Base-by-base conservation (phyloP, 2,113 vertebrate species). In the Phasianus colchicus region DNA sequence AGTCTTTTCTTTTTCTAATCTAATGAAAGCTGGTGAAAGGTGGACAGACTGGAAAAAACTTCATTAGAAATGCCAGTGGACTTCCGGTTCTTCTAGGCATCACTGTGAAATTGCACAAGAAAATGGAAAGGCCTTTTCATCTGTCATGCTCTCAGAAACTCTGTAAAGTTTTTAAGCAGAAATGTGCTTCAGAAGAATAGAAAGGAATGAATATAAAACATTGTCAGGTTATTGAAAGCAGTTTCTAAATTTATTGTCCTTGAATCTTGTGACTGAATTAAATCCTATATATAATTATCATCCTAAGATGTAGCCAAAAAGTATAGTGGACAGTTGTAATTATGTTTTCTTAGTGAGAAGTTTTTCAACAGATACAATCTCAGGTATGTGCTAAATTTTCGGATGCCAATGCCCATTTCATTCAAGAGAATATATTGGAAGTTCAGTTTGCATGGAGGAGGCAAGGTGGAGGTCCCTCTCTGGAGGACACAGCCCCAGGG, bases 401-500 rank as follows among this genome's bases (percentile, higher is more conserved):
- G n/a, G 42, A 67, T 47, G n/a, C 9, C 4, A 6, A 45, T 22
- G 30, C 30, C 29, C 30, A 67, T 45, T 45, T 67, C 43, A 67
- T 45, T 19, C 24, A 45, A n/a, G 42, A 30, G 11, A n/a, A 66
- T 22, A 13, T 42, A 20, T 22, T 45, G 42, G 42, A 20, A 11
- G 32, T 32, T 10, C 32, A 58, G 7, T 36, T 50, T 43, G 20
- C 0, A 1, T 65, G 9, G 4, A 32, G 27, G 21, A 30, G 11
- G 11, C 13, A 57, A 30, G 15, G 4, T 13, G 22, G 1, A 2
- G 27, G 5, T n/a, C 40, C 1, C 1, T 8, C 32, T 70, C 12
- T 0, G 0, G 0, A 27, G 21, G 10, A n/a, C n/a, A n/a, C 0
- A 3, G 34, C 4, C 13, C 21, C 7, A 1, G 5, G 21, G 16